Base-by-base conservation (phyloP, 1,140 invertebrate species). In the Aphaenogaster floridana region DNA sequence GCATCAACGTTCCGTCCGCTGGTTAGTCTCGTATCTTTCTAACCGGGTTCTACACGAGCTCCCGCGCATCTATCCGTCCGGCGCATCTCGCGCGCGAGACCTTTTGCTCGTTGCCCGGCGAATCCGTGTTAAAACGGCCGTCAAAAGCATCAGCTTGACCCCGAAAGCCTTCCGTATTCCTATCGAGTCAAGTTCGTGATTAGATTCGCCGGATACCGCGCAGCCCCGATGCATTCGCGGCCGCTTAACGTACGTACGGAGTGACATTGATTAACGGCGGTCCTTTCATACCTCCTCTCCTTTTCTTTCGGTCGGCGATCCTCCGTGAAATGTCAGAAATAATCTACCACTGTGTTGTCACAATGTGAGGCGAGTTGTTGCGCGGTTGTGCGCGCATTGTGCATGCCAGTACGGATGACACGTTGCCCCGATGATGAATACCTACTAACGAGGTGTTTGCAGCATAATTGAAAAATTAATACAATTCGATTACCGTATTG, bases 141-240 rank as follows among this genome's bases (percentile, higher is more conserved):
- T 79, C 66, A 77, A 88, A 89, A 76, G 81, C 45, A 72, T 45
- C 68, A 68, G 76, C 34, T 78, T 79, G 64, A 81, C 72, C 88
- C 34, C 64, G 39, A 48, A 42, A 88, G 63, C 54, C 89, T 90
- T 87, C 89, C 85, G 88, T 87, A 89, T 90, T 90, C 78, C 88
- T 79, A 89, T 90, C 88, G 88, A 90, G 88, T 74, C 89, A 74
- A 87, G 84, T 87, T 89, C 89, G 89, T 89, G 89, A 90, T 90
- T 90, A 90, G 88, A 89, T 90, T 84, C 36, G 72, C 64, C 13
- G 85, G 89, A 90, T 90, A 90, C 71, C 79, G 74, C 52, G 77
- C 61, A 48, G 28, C 39, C 84, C 69, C 88, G 88, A 87, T 66
- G 84, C 85, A 87, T 86, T 87, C 57, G 85, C 69, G 78, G 89